These are phyloP conservation scores for Adelphocoris suturalis DNA, from an alignment of 2,888 invertebrate species.

Conservation along the genomic window DNA sequence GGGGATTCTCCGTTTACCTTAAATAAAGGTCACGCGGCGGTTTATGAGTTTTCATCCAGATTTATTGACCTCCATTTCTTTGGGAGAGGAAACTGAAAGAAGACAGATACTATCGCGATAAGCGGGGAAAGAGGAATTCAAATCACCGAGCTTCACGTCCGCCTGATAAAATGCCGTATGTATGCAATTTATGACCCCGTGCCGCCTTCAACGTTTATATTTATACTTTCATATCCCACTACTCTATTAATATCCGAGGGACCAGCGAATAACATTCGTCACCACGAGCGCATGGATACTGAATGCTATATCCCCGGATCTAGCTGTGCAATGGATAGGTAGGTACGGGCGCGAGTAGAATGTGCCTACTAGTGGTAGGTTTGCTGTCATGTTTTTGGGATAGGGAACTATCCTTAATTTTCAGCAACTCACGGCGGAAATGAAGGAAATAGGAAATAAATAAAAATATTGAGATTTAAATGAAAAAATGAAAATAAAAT, in stretches of 20 bases:
- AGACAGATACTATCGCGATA: conserved; percentile 34
- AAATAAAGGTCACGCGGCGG: background rate
- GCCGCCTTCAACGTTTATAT: background rate
- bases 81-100: background rate
- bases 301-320: too few relatives aligned
- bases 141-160: conserved; percentile 22
- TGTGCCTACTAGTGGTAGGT: too few relatives aligned
- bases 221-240: background rate
- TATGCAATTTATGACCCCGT: background rate
- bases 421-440: too few relatives aligned
- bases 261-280: too few relatives aligned
- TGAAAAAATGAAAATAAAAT: too few relatives aligned
- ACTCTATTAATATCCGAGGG: background rate
- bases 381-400: too few relatives aligned
- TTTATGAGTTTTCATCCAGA: conserved; percentile 36
- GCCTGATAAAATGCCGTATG: conserved; percentile 22
- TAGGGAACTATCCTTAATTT: too few relatives aligned
- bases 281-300: too few relatives aligned
- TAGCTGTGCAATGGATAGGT: too few relatives aligned
- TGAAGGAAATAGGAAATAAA: too few relatives aligned
- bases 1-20: background rate
- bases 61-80: conserved; percentile 39
- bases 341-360: too few relatives aligned
- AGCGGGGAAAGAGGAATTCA: conserved; percentile 11
- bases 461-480: too few relatives aligned